These are phyloP conservation scores for Mesoclemmys tuberculata DNA, from an alignment of 2,113 vertebrate species.

Conservation along the genomic window DNA sequence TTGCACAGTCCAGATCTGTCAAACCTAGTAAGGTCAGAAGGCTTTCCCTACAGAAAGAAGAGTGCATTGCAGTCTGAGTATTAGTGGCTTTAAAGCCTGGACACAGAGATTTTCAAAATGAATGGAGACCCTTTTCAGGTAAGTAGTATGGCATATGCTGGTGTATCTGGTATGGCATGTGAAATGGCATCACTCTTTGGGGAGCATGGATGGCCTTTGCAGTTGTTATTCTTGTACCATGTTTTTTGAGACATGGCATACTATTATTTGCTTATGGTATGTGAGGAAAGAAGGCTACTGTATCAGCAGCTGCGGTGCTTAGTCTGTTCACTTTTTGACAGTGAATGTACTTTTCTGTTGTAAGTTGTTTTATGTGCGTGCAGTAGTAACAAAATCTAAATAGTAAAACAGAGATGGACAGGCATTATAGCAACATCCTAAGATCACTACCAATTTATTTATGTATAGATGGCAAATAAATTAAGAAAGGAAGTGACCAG, in stretches of 20 bases:
- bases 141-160: neutral
- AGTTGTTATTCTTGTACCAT: neutral
- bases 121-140: slow-evolving; percentile 64
- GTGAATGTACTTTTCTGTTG: accelerated
- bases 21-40: neutral
- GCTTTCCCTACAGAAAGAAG: neutral
- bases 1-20: neutral
- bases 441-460: neutral
- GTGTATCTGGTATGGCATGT: neutral
- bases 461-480: neutral
- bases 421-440: neutral
- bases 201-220: neutral
- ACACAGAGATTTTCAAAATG: slow-evolving; percentile 29
- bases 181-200: neutral
- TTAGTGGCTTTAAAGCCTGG: neutral
- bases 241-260: neutral
- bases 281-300: accelerated
- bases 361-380: neutral
- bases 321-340: neutral
- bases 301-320: accelerated
- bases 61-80: neutral
- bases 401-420: neutral
- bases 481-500: neutral
- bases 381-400: neutral
- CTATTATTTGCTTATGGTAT: neutral